Percentiles rank a stretch among this genome's conserved stretches.
These are phyloP conservation scores for Gryon sp. DNA, from an alignment of 1,140 invertebrate genomes.

Conservation along the genomic window DNA sequence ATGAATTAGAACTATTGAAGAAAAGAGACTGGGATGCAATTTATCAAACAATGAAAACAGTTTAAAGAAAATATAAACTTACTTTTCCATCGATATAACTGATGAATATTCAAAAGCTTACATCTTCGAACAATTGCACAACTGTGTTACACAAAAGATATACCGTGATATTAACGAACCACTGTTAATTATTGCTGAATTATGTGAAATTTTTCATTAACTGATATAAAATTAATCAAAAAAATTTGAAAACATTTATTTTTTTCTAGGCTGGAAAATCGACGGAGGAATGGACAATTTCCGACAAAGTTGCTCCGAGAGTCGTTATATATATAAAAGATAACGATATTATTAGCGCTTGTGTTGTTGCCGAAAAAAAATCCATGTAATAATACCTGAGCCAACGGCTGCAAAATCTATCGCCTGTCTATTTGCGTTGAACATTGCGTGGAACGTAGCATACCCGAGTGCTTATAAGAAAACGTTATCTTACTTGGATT, in stretches of 20 bases:
- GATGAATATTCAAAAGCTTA: constrained; percentile 1
- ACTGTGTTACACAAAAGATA: constrained; percentile 2
- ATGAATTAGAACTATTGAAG: constrained; percentile 2
- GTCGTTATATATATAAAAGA: constrained; percentile 1
- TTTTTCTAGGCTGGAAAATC: constrained; percentile 3
- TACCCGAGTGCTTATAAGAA: no score
- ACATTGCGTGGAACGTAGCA: no score
- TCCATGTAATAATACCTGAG: no score
- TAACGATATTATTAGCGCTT: no score
- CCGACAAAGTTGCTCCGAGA: neutral
- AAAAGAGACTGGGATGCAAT: neutral
- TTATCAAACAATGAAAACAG: neutral
- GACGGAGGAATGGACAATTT: neutral
- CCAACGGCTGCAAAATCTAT: no score
- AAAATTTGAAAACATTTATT: neutral
- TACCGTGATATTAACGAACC: constrained; percentile 5
- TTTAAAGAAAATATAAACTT: neutral
- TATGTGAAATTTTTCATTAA: neutral
- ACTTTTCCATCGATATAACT: neutral
- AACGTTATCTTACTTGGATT: no score
- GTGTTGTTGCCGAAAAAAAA: no score
- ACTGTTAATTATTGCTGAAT: constrained; percentile 1
- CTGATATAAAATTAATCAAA: neutral
- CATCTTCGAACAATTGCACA: neutral
- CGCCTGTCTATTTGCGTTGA: no score